Base-by-base conservation (phyloP, 1,140 invertebrate genomes). In the Heliconius melpomene region DNA sequence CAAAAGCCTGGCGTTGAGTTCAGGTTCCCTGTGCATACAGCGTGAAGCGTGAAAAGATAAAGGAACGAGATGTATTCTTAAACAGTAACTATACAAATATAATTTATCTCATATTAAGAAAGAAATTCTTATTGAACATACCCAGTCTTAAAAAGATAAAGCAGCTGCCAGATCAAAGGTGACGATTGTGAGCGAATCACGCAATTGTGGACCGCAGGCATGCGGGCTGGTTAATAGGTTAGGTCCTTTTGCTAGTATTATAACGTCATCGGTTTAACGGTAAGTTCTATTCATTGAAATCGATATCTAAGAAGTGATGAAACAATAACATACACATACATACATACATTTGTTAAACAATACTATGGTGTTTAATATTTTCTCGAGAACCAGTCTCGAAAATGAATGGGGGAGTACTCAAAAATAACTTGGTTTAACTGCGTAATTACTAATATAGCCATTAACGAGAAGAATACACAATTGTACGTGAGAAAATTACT, bases 201-300 rank as follows among this genome's bases (percentile, higher is more conserved):
- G 60, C 23, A 66, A 66, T 9, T 6, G 60, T 16, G 26, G 13
- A 66, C 26, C 60, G 60, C 60, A 26, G 54, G 20, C 54, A 57
- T 57, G 54, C 54, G 54, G 54, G 54, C 1, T 57, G 54, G n/a
- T n/a, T n/a, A 57, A 57, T 57, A 23, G 23, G 7, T 57, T n/a
- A n/a, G n/a, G n/a, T 81, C 83, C 81, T 83, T 84, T 84, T 80
- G 78, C 74, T 75, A 75, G 54, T 75, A 81, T 72, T 78, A 46
- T 74, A 38, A 74, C 71, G 52, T 78, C 71, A 77, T 71, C 75
- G 57, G 52, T 74, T 71, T 60, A 78, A 74, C 77, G 72, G 71
- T 78, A 77, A 77, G 1, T 77, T 70, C 46, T 40, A 77, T 70
- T 77, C 66, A 71, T 77, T 32, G 66, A 38, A 70, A 77, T 77